Percentiles rank a stretch among this genome's conserved stretches.
These are phyloP conservation scores for Diadema setosum DNA, from an alignment of 35 echinoderm and acorn worm species.

Conservation along the genomic window DNA sequence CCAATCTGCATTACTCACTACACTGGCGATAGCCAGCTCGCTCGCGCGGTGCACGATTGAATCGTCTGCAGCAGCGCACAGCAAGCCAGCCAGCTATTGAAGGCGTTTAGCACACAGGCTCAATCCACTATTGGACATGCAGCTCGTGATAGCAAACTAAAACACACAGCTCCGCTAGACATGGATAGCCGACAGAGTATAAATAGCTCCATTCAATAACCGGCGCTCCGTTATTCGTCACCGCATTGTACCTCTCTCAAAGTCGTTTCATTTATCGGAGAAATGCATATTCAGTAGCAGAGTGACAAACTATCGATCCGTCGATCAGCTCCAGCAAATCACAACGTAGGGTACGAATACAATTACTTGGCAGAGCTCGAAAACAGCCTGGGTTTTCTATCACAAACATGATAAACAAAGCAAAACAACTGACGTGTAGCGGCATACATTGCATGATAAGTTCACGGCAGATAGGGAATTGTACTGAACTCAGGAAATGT, in stretches of 20 bases:
- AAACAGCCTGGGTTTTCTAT: background rate
- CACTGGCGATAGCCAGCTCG: background rate
- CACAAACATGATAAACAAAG: too few species aligned
- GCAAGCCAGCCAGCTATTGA: too few species aligned
- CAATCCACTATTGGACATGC: background rate
- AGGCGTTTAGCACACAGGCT: too few species aligned
- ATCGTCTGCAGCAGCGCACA: background rate
- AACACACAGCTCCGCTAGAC: background rate
- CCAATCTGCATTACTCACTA: background rate
- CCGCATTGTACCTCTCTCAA: background rate
- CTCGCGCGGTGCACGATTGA: background rate
- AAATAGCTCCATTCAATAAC: background rate
- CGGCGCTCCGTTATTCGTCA: too few species aligned
- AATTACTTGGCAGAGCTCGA: background rate
- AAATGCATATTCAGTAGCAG: background rate
- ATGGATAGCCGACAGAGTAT: background rate
- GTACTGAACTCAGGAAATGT: too few species aligned
- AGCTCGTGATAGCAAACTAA: background rate
- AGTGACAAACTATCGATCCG: background rate
- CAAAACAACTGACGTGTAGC: background rate
- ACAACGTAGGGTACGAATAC: background rate
- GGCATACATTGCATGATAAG: background rate
- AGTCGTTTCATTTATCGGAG: background rate
- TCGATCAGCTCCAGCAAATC: background rate
- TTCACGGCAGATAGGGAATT: too few species aligned